Base-by-base conservation (phyloP, 2,797 vertebrate species). In the Esox lucius region DNA sequence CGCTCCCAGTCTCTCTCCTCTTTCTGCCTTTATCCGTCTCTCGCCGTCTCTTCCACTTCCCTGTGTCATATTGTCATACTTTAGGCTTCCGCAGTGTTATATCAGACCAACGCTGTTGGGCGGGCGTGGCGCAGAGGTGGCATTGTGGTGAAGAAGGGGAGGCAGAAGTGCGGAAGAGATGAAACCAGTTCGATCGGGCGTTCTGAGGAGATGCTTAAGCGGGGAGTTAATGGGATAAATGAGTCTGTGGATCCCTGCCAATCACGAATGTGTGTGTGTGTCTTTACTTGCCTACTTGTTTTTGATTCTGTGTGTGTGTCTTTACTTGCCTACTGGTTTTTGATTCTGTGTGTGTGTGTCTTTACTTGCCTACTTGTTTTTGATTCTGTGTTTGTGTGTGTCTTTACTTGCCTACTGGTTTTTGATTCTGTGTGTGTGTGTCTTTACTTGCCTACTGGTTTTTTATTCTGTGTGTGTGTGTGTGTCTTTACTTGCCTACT, bases 81-180 rank as follows among this genome's bases (percentile, higher is more conserved):
- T 53, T 9, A 6, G 51, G 51, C 51, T 53, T 19, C 11, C 5
- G 39, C 2, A 9, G 39, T 9, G 24, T 62, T 1, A 26, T 28
- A 11, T 62, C 61, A 24, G 24, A 28, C n/a, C 12, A 61, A 24
- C 3, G 24, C 24, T 28, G 64, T 59, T 33, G 11, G 68, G 67
- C 80, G 59, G 59, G 65, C 76, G 76, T 66, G 74, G 39, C 76
- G 73, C 69, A 71, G 28, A 71, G 80, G 75, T 74, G n/a, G 59
- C 72, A 61, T 56, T n/a, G 4, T n/a, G 24, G 77, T 46, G 71
- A 80, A 73, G 71, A 71, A 78, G 35, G 70, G 75, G 71, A 71
- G 78, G 75, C 67, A 74, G 65, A 39, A 46, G 76, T 66, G 77
- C 77, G 76, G 83, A 78, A 73, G 56, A 22, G 22, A 61, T 26